phyloP scores from a whole-genome alignment of 2,888 invertebrate genomes.

The Malacosoma neustria region DNA sequence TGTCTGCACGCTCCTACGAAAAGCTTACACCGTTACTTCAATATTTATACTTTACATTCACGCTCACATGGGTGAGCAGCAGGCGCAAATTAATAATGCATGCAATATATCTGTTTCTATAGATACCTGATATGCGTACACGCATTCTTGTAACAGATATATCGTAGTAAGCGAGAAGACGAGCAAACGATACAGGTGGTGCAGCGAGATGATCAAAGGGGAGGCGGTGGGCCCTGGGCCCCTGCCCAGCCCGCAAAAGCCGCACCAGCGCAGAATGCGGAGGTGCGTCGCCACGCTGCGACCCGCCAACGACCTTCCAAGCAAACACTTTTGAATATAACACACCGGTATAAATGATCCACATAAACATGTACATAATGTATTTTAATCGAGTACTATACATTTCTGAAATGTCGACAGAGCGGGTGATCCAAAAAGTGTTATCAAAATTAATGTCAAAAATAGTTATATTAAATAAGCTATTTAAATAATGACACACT shows the following conservation, averaged over 20 bases:
- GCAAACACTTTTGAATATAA: background rate
- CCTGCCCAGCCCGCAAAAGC: slow-evolving; percentile 20
- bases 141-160: slow-evolving; percentile 30
- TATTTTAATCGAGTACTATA: slow-evolving; percentile 16
- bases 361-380: slow-evolving; percentile 14
- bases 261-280: slow-evolving; percentile 22
- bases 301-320: slow-evolving; percentile 15
- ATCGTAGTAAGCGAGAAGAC: slow-evolving; percentile 20
- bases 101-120: too few species aligned
- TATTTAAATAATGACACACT: background rate
- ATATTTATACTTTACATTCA: too few species aligned
- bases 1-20: slow-evolving; percentile 36
- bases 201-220: slow-evolving; percentile 7
- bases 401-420: slow-evolving; percentile 14
- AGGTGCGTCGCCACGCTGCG: slow-evolving; percentile 22
- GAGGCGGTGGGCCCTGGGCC: background rate
- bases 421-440: background rate
- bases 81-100: too few species aligned
- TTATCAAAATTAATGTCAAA: background rate
- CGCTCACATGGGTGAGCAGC: too few species aligned
- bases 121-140: slow-evolving; percentile 31
- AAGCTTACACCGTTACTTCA: too few species aligned
- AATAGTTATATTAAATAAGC: background rate
- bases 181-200: slow-evolving; percentile 19
- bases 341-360: slow-evolving; percentile 9